Evolutionary conservation across 2,888 invertebrate species (phyloP).

Genomic region (Ochlodes sylvanus): DNA sequence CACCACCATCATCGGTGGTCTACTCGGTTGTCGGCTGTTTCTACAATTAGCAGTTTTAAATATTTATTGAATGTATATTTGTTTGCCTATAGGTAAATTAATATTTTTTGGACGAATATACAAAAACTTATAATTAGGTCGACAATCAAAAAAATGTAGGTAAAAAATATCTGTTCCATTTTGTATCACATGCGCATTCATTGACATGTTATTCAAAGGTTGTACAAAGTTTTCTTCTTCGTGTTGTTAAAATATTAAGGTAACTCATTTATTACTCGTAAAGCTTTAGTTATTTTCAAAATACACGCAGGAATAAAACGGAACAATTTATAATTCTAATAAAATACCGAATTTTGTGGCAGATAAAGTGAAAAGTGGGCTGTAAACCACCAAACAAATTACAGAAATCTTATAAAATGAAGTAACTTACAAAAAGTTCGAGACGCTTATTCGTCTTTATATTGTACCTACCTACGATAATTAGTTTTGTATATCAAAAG

Average conservation of each 20-base stretch:
- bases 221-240: neutral
- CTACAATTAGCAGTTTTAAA: too few relatives aligned
- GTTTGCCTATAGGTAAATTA: too few relatives aligned
- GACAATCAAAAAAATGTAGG: too few relatives aligned
- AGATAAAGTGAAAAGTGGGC: neutral
- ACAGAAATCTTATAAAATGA: neutral
- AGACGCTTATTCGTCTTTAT: neutral
- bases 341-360: neutral
- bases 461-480: slow-evolving; percentile 3
- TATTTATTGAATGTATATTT: too few relatives aligned
- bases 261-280: neutral
- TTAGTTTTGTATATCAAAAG: slow-evolving; percentile 7
- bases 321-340: slow-evolving; percentile 6
- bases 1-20: too few relatives aligned
- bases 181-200: neutral
- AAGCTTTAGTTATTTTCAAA: neutral
- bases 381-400: slow-evolving; percentile 1
- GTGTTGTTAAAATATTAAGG: neutral
- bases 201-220: neutral
- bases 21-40: too few relatives aligned
- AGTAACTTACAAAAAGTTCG: neutral
- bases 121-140: too few relatives aligned
- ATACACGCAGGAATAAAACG: neutral
- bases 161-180: too few relatives aligned
- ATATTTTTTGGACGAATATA: too few relatives aligned